Percentiles rank a stretch among this genome's conserved stretches.
Conservation (phyloP, 2,797 vertebrate species). For the Enteromius trimaculatus region DNA sequence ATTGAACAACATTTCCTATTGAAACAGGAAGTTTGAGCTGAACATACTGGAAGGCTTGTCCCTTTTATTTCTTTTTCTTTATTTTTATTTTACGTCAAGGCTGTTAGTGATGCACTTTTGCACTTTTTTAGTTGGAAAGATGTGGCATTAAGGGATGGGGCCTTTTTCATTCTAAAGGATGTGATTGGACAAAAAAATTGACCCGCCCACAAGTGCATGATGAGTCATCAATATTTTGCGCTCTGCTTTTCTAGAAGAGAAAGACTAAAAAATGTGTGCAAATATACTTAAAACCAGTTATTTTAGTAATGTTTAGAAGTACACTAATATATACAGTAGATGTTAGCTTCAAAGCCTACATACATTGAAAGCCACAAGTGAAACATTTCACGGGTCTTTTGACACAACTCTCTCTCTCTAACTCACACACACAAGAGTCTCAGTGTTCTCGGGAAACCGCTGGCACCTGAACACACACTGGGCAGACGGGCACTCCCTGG, state of each 20-base stretch:
- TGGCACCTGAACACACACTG: constrained; percentile 64
- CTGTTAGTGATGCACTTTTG: no score
- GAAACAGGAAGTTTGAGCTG: background rate
- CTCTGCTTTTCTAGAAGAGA: background rate
- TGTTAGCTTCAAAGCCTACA: background rate
- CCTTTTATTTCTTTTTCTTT: background rate
- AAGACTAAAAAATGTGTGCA: background rate
- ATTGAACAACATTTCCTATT: background rate
- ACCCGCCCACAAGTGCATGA: background rate
- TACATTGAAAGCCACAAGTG: background rate
- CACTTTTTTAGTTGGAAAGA: background rate
- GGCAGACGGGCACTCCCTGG: constrained; percentile 52
- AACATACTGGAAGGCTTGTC: background rate
- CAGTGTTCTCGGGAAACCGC: constrained; percentile 60
- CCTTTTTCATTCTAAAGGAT: background rate
- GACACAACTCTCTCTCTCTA: background rate
- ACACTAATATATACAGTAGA: background rate
- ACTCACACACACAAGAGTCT: constrained; percentile 49
- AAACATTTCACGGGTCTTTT: background rate
- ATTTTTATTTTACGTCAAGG: background rate
- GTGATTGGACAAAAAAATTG: background rate
- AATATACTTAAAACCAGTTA: background rate
- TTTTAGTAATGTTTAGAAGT: background rate
- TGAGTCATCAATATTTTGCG: background rate
- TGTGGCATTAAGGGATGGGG: background rate